Base-by-base conservation (phyloP, 1,140 invertebrate species). In the Penaeus vannamei region DNA sequence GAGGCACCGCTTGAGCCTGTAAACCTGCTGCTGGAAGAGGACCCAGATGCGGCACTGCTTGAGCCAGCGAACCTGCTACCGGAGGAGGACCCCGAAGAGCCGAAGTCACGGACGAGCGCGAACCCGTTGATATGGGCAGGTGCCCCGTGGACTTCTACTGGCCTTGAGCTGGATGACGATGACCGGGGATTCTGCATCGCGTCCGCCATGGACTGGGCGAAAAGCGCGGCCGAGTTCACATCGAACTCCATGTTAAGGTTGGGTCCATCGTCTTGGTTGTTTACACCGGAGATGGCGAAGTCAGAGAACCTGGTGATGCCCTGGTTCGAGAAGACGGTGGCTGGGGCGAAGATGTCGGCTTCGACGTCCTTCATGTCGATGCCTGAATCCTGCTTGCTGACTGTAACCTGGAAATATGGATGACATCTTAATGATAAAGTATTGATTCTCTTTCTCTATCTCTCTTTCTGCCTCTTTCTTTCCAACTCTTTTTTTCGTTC, bases 241-340 rank as follows among this genome's bases (percentile, higher is more conserved):
- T 91, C 90, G 22, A 46, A 89, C 59, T 72, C 81, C 80, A 89
- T 83, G 46, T 72, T 86, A 61, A 17, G 53, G 53, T 42, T 60
- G 46, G 69, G 36, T 26, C 79, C 62, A 36, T 86, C 76, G 85
- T 76, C 89, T 61, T 86, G 66, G 87, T 91, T 91, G 66, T 91
- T 91, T 14, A 89, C 84, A 19, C 90, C 90, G 7, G 90, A 91
- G 42, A 91, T 72, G 36, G 90, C 90, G 32, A 89, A 91, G 60
- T 91, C 90, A n/a, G 79, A 77, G 36, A 89, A 89, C 42, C 87
- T 86, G 60, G 77, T 82, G 90, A 91, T 89, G n/a, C 90, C 90
- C 29, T 91, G 59, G 77, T 89, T 86, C 5, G 77, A 82, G 36
- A 91, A 91, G 20, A 89, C 77, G 64, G 87, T 91, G 62, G 90